phyloP scores from a whole-genome alignment of 2,888 invertebrate species.

The Andrena chrysosceles region DNA sequence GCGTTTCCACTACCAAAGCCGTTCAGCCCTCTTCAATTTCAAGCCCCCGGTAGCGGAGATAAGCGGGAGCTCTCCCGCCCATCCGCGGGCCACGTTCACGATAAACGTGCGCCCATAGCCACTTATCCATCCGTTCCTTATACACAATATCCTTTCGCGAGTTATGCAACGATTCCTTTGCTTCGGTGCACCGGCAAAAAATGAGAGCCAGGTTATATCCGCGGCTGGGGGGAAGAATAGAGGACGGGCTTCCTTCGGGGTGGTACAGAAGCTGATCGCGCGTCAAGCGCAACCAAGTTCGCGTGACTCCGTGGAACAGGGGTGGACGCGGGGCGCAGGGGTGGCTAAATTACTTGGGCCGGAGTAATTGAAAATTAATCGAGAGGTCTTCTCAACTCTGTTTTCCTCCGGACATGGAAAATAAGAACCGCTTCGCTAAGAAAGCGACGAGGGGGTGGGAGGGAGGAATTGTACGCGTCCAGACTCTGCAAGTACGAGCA shows the following conservation, averaged over 20 bases:
- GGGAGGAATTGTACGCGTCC: too few relatives aligned
- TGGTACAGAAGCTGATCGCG: slow-evolving; percentile 59
- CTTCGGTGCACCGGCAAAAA: slow-evolving; percentile 1
- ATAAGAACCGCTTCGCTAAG: slow-evolving; percentile 9
- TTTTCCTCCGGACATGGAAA: slow-evolving; percentile 18
- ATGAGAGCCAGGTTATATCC: not conserved
- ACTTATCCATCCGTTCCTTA: slow-evolving; percentile 31
- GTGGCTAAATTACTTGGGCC: slow-evolving; percentile 46
- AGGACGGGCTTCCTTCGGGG: slow-evolving; percentile 27
- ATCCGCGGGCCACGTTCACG: slow-evolving; percentile 10
- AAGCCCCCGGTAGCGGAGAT: slow-evolving; percentile 6
- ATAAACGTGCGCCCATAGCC: slow-evolving; percentile 29
- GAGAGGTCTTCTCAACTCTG: slow-evolving; percentile 24
- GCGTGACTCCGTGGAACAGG: slow-evolving; percentile 67
- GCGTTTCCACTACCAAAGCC: not conserved
- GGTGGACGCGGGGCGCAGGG: not conserved
- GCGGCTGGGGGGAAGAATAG: not conserved
- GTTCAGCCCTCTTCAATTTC: not conserved
- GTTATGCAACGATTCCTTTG: slow-evolving; percentile 47
- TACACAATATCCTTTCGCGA: slow-evolving; percentile 35
- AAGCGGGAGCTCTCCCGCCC: not conserved
- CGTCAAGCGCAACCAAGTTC: slow-evolving; percentile 63
- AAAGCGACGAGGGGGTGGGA: not conserved
- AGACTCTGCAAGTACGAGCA: not conserved
- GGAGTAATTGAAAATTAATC: slow-evolving; percentile 69